These are phyloP conservation scores for Tretioscincus oriximinensis DNA, from an alignment of 2,113 vertebrate species.

Conservation along the genomic window DNA sequence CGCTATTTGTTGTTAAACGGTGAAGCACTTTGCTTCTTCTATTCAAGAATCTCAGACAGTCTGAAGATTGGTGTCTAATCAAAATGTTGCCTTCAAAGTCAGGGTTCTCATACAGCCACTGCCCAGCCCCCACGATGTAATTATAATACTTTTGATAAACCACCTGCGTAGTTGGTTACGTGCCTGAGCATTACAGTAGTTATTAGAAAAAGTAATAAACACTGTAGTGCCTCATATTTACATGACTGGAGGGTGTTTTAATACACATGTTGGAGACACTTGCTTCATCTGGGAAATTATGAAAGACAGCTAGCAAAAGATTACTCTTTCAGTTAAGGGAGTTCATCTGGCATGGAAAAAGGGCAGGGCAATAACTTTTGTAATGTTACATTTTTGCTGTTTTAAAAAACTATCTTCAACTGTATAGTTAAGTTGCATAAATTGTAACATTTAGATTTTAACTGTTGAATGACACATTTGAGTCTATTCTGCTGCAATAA, in stretches of 20 bases:
- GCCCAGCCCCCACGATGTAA: background rate
- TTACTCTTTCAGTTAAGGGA: background rate
- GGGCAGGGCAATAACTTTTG: background rate
- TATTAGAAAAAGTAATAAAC: background rate
- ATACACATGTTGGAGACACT: background rate
- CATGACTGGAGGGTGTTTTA: background rate
- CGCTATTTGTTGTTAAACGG: background rate
- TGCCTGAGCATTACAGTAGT: background rate
- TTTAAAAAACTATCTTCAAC: no score
- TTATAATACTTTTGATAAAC: constrained; percentile 5
- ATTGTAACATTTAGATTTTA: no score
- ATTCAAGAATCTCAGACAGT: background rate
- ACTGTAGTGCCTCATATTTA: background rate
- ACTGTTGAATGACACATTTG: no score
- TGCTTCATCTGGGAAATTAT: background rate
- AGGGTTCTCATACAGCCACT: background rate
- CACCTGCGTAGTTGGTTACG: background rate
- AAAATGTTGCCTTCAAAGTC: background rate
- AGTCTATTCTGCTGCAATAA: no score
- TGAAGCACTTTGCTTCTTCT: background rate
- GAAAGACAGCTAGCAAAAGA: background rate
- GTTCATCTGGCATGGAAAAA: background rate
- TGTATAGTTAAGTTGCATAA: no score
- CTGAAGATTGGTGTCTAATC: background rate
- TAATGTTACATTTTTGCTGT: no score